A percentile compares a stretch with the other conserved stretches of the same genome.
phyloP scores from a whole-genome alignment of 2,888 invertebrate species.

The Latheticus oryzae region DNA sequence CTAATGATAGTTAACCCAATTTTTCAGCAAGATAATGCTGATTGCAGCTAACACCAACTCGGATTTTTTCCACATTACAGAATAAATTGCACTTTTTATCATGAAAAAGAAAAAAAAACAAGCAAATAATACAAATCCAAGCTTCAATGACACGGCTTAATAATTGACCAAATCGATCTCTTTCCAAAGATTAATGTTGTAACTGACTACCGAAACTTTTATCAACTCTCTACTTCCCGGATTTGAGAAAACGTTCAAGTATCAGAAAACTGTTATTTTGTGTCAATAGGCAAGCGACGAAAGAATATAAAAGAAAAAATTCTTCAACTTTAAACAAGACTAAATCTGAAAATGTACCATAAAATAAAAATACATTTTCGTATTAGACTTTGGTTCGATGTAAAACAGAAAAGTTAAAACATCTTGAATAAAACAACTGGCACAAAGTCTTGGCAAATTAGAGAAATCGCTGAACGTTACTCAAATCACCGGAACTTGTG shows the following conservation, averaged over 20 bases:
- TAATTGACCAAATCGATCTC: constrained; percentile 7
- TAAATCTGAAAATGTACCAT: constrained; percentile 43
- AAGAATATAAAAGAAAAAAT: constrained; percentile 10
- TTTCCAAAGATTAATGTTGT: constrained; percentile 20
- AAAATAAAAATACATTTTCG: constrained; percentile 44
- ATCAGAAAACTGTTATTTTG: constrained; percentile 21
- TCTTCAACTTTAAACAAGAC: constrained; percentile 24
- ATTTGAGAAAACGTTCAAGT: constrained; percentile 9
- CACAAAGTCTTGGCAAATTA: constrained; percentile 56
- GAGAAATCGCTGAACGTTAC: constrained; percentile 57
- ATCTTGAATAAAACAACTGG: constrained; percentile 50
- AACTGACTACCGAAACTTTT: constrained; percentile 10
- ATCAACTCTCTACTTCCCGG: constrained; percentile 2
- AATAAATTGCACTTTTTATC: constrained; percentile 5
- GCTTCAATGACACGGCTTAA: constrained; percentile 5
- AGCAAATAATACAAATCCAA: constrained; percentile 22
- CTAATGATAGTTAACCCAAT: constrained; percentile 52
- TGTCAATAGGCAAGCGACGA: constrained; percentile 31
- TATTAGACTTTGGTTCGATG: constrained; percentile 41
- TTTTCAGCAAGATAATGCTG: constrained; percentile 45
- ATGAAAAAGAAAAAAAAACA: constrained; percentile 5
- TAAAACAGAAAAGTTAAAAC: constrained; percentile 48
- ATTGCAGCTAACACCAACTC: constrained; percentile 23
- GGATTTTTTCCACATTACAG: constrained; percentile 12
- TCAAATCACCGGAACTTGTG: constrained; percentile 56